Base-by-base conservation (phyloP, 2,113 vertebrate genomes). In the Eptatretus burgeri region DNA sequence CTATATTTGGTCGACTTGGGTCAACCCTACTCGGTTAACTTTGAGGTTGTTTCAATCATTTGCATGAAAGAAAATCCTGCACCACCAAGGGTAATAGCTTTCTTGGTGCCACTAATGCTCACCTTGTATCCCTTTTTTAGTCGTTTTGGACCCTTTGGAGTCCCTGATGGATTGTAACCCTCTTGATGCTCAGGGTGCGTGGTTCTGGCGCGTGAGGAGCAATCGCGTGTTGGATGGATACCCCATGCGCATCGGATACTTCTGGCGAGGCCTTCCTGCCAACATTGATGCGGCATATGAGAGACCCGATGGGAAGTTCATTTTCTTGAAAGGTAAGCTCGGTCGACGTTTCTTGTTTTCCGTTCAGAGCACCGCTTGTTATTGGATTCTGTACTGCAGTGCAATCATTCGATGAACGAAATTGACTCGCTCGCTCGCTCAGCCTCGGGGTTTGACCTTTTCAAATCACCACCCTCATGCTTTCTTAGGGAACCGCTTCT, bases 151-250 rank as follows among this genome's bases (percentile, higher is more conserved):
- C 27, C 27, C 27, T 41, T 41, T 41, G 27, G 27, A 41, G 27
- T 41, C 27, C 27, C 27, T 41, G 27, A 41, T 41, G 3, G 3
- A 41, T 41, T 41, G 27, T 41, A 41, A 41, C 27, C 27, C 7
- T 41, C 7, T 3, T 41, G 27, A 3, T 41, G 3, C 27, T 41
- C 63, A 78, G 76, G 76, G 76, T 11, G 71, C 70, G 67, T 91
- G 83, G 84, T 80, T 91, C 68, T 91, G 85, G 85, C 74, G 85
- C 5, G 74, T 91, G 52, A 79, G 78, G 19, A 77, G 82, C 68
- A 79, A 82, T 71, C 80, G 78, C 56, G 82, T 86, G 66, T 69
- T 84, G 71, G 72, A 77, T 1, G 80, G 79, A 0, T 86, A 91
- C 70, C 84, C 85, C 1, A 78, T 85, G 74, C 71, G 78, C 66